Percentiles rank a stretch among this genome's conserved stretches.
These are phyloP conservation scores for Darevskia nairensis DNA, from an alignment of 2,797 vertebrate genomes.

Conservation along the genomic window DNA sequence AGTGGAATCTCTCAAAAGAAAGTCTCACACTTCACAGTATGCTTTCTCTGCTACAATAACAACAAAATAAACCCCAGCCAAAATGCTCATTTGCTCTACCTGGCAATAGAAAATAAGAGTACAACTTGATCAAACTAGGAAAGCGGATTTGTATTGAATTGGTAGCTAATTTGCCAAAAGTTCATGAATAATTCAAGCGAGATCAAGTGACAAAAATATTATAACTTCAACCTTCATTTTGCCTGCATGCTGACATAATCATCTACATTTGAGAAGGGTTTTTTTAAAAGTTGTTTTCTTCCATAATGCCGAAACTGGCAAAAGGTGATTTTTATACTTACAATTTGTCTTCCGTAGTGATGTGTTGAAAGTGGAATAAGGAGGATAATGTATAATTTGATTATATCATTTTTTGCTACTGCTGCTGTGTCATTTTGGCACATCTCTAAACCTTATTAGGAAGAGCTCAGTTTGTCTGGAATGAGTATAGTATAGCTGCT, in stretches of 20 bases:
- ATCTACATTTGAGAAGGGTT: constrained; percentile 23
- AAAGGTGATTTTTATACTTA: constrained; percentile 19
- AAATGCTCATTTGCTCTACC: constrained; percentile 26
- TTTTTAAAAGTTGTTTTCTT: constrained; percentile 33
- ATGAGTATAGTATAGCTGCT: constrained; percentile 54
- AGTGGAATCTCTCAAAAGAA: constrained; percentile 58
- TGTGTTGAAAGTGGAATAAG: constrained; percentile 12
- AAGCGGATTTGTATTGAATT: not conserved
- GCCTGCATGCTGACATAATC: constrained; percentile 5
- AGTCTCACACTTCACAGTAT: constrained; percentile 30
- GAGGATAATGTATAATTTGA: constrained; percentile 25
- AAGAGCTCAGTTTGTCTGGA: constrained; percentile 53
- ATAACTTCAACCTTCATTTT: constrained; percentile 32
- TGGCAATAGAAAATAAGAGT: constrained; percentile 15
- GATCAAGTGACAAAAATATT: constrained; percentile 43
- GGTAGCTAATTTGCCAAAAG: constrained; percentile 21
- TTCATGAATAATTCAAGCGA: constrained; percentile 27
- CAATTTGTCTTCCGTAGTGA: not conserved
- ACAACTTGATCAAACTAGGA: constrained; percentile 28
- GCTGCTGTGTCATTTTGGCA: constrained; percentile 56
- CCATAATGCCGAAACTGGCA: constrained; percentile 34
- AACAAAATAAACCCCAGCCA: constrained; percentile 41
- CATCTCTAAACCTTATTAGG: constrained; percentile 48
- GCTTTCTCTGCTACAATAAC: constrained; percentile 50
- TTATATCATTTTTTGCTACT: not conserved